Conservation (phyloP, 2,797 vertebrate species). For the Acanthopagrus latus region DNA sequence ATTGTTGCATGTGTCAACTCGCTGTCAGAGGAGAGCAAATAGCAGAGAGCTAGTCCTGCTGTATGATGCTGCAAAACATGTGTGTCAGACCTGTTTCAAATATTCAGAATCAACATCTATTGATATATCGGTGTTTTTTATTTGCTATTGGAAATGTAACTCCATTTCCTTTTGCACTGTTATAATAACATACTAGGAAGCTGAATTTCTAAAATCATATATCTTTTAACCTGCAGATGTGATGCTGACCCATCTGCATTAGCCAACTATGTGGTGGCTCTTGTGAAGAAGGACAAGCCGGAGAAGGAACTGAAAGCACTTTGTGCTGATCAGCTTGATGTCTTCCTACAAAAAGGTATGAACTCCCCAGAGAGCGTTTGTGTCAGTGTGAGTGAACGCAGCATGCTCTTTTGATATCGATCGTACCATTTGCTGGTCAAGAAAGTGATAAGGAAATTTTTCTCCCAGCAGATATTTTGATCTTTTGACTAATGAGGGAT, state of each 20-base stretch:
- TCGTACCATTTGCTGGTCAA: neutral
- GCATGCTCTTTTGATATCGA: neutral
- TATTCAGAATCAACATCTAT: no score
- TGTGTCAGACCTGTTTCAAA: no score
- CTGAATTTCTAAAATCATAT: neutral
- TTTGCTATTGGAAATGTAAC: no score
- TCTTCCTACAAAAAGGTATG: conserved; percentile 98
- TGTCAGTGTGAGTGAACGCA: neutral
- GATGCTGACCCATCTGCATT: conserved; percentile 97
- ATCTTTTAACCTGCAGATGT: conserved; percentile 80
- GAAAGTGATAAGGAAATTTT: neutral
- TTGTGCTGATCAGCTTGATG: conserved; percentile 98
- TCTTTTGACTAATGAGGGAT: neutral
- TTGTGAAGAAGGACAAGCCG: conserved; percentile 98
- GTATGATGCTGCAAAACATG: no score
- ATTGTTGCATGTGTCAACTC: no score
- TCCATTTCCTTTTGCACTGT: neutral
- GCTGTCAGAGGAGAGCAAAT: no score
- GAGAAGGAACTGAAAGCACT: conserved; percentile 97
- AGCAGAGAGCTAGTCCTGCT: no score
- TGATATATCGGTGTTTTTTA: no score
- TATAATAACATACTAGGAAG: neutral
- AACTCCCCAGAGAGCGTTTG: neutral
- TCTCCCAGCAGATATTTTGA: neutral
- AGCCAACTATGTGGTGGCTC: conserved; percentile 98